Base-by-base conservation (phyloP, 1,140 invertebrate genomes). In the Adoxophyes honmai region DNA sequence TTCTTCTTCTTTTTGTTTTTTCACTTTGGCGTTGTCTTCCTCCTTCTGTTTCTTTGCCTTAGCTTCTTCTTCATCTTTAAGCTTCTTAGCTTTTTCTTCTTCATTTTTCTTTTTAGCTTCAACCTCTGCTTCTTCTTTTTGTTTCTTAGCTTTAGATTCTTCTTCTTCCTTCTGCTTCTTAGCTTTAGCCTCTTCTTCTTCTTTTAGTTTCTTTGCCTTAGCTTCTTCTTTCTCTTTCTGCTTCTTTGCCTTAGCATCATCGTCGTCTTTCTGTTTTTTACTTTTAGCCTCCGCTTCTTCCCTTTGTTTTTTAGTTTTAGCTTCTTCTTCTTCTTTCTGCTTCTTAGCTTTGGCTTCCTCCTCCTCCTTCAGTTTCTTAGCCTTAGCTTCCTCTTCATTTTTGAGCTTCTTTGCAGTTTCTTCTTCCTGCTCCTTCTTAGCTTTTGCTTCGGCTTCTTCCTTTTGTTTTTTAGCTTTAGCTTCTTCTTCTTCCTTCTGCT, bases 1-100 rank as follows among this genome's bases (percentile, higher is more conserved):
- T 54, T 52, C 61, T 66, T 34, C 66, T 68, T 57, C 60, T 62
- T 36, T 70, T 66, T 62, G 60, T 66, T 39, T 70, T 18, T 48
- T 18, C 4, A 10, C n/a, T 11, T 48, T 48, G 34, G 14, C 38
- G 59, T 57, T 64, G 59, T 60, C 11, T 37, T 52, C 57, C 57
- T 64, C 70, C 44, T 68, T 57, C 52, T 56, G 55, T 52, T 57
- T 48, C 60, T 64, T 54, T 60, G 38, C 37, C 57, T 60, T 58
- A 51, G 57, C 68, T 44, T 68, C 68, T 60, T 70, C 52, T 55
- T 62, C 56, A 54, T 28, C 4, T 48, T 42, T 18, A 66, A 59
- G 37, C 57, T 57, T n/a, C n/a, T n/a, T 51, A 35, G 5, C 48
- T 62, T 62, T 68, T 58, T 56, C 57, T 28, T 57, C 62, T 56